Percentiles rank a stretch among this genome's conserved stretches.
These are phyloP conservation scores for Xenentodon cancila DNA, from an alignment of 2,797 vertebrate genomes.

Conservation along the genomic window DNA sequence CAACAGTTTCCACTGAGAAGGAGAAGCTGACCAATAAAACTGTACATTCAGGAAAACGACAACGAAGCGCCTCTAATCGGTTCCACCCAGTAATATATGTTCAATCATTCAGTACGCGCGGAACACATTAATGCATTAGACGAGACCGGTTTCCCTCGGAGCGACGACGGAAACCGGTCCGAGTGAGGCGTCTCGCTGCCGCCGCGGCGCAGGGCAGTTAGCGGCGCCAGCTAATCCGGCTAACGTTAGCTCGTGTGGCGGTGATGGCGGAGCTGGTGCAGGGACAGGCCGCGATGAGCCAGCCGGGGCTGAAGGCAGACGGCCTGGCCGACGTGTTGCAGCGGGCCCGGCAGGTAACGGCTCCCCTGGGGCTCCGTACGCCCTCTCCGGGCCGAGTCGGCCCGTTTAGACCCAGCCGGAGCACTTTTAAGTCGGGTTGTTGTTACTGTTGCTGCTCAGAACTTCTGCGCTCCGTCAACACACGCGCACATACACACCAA, in stretches of 20 bases:
- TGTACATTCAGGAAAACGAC: too few relatives aligned
- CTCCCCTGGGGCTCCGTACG: slow-evolving; percentile 34
- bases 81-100: too few relatives aligned
- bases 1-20: too few relatives aligned
- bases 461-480: slow-evolving; percentile 59
- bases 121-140: too few relatives aligned
- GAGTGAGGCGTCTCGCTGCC: slow-evolving; percentile 44
- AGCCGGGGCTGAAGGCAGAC: slow-evolving; percentile 90
- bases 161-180: fast-evolving
- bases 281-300: slow-evolving; percentile 90
- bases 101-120: too few relatives aligned
- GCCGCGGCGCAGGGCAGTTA: slow-evolving; percentile 52
- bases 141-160: too few relatives aligned
- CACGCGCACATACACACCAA: background rate
- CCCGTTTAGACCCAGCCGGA: slow-evolving; percentile 52
- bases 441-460: slow-evolving; percentile 54
- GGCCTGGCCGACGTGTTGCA: slow-evolving; percentile 91
- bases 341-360: slow-evolving; percentile 91
- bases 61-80: too few relatives aligned
- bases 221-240: slow-evolving; percentile 68
- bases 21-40: too few relatives aligned
- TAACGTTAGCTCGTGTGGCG: slow-evolving; percentile 55
- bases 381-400: slow-evolving; percentile 35
- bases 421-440: slow-evolving; percentile 70
- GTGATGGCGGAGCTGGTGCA: slow-evolving; percentile 95